These are phyloP conservation scores for Sylvilagus floridanus DNA, from an alignment of 2,797 vertebrate species.

Conservation along the genomic window DNA sequence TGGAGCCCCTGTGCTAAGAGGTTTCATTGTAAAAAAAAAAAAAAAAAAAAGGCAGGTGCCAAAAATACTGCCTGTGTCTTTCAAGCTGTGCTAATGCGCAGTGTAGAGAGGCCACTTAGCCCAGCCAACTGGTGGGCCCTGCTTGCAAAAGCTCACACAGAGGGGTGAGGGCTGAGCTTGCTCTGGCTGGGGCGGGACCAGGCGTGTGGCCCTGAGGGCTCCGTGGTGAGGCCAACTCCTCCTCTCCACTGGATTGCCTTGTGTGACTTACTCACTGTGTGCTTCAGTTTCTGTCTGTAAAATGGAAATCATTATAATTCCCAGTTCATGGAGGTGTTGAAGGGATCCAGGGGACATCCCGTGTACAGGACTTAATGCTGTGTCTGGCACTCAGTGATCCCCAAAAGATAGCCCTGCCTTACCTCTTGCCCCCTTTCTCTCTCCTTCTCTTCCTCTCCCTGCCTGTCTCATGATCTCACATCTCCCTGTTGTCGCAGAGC, in stretches of 20 bases:
- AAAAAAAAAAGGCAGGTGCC: too few species aligned
- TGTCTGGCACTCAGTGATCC: background rate
- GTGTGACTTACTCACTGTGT: background rate
- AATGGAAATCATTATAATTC: background rate
- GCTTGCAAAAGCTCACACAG: background rate
- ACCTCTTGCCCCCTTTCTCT: accelerated
- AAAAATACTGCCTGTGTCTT: background rate
- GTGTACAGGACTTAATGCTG: too few species aligned
- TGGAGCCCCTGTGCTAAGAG: background rate
- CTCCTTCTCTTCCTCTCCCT: background rate
- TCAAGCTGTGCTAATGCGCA: background rate
- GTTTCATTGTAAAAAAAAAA: background rate
- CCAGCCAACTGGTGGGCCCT: background rate
- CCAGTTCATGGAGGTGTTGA: background rate
- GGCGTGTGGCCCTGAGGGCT: background rate
- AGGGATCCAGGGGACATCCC: background rate
- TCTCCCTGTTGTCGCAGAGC: background rate
- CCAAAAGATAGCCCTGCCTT: background rate
- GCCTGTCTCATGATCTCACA: background rate
- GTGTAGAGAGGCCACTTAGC: background rate
- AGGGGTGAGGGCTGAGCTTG: background rate
- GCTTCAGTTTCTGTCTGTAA: background rate
- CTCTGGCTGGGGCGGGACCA: background rate
- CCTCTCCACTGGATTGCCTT: background rate
- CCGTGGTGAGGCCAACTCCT: background rate